These are phyloP conservation scores for Diachrysia chrysitis DNA, from an alignment of 2,888 invertebrate genomes.

Conservation along the genomic window DNA sequence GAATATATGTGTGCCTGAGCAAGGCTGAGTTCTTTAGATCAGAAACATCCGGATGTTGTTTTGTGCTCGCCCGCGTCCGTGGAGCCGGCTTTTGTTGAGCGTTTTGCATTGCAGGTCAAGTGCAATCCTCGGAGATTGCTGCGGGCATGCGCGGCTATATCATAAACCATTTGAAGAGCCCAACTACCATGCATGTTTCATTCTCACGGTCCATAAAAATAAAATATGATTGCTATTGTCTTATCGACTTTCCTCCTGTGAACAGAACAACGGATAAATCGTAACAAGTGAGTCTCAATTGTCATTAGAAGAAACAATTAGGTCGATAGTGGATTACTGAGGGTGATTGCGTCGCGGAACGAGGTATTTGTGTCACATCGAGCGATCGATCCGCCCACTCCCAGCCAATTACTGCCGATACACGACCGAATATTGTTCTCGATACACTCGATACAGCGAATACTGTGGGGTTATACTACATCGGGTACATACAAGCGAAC, in stretches of 20 bases:
- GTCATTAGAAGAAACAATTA: slow-evolving; percentile 86
- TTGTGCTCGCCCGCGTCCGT: slow-evolving; percentile 63
- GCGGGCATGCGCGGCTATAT: slow-evolving; percentile 64
- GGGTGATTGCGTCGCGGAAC: slow-evolving; percentile 82
- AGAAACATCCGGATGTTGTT: slow-evolving; percentile 59
- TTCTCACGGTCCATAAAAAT: slow-evolving; percentile 17
- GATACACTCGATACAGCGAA: slow-evolving; percentile 66
- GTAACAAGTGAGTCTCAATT: slow-evolving; percentile 77
- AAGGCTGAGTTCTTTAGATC: slow-evolving; percentile 63
- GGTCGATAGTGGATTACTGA: slow-evolving; percentile 83
- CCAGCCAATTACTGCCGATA: slow-evolving; percentile 84
- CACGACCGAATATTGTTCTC: slow-evolving; percentile 84
- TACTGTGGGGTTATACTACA: slow-evolving; percentile 53
- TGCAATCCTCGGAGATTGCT: slow-evolving; percentile 79
- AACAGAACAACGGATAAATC: slow-evolving; percentile 67
- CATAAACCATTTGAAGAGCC: slow-evolving; percentile 63
- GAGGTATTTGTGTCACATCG: slow-evolving; percentile 85
- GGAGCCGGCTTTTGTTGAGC: slow-evolving; percentile 72
- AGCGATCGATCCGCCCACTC: slow-evolving; percentile 83
- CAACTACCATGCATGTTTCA: slow-evolving; percentile 35
- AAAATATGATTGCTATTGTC: slow-evolving; percentile 1
- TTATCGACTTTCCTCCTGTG: slow-evolving; percentile 2
- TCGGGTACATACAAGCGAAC: slow-evolving; percentile 40
- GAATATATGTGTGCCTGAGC: slow-evolving; percentile 34
- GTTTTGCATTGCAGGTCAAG: slow-evolving; percentile 83